Conservation (phyloP, 2,113 vertebrate genomes). For the Bombycilla garrulus region DNA sequence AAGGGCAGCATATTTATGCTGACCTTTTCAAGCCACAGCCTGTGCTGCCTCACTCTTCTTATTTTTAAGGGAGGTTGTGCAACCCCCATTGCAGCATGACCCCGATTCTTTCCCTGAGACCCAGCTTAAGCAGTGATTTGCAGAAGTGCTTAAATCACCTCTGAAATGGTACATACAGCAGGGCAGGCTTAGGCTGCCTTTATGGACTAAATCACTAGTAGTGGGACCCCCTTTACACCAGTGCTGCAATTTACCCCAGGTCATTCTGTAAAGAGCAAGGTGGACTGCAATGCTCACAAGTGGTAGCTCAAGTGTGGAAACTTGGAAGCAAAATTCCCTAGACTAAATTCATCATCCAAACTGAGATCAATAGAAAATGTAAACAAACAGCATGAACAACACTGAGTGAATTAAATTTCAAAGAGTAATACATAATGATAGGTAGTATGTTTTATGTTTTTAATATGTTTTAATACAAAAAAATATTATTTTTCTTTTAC, state of each 20-base stretch:
- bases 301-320: background rate
- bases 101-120: background rate
- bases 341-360: background rate
- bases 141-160: slow-evolving; percentile 12
- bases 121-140: background rate
- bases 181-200: background rate
- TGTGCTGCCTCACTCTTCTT: background rate
- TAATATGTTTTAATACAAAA: slow-evolving; percentile 38
- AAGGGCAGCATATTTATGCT: background rate
- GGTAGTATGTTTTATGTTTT: slow-evolving; percentile 52
- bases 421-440: background rate
- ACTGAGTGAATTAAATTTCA: slow-evolving; percentile 44
- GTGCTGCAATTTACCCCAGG: background rate
- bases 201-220: background rate
- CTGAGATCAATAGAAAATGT: slow-evolving; percentile 13
- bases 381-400: slow-evolving; percentile 13
- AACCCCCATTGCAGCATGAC: background rate
- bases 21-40: background rate
- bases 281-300: background rate
- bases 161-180: background rate
- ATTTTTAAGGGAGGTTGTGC: background rate
- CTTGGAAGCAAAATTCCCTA: background rate
- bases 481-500: background rate
- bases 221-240: background rate
- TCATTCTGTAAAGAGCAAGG: background rate